phyloP scores from a whole-genome alignment of 2,797 vertebrate genomes.

The Lycodopsis pacificus region DNA sequence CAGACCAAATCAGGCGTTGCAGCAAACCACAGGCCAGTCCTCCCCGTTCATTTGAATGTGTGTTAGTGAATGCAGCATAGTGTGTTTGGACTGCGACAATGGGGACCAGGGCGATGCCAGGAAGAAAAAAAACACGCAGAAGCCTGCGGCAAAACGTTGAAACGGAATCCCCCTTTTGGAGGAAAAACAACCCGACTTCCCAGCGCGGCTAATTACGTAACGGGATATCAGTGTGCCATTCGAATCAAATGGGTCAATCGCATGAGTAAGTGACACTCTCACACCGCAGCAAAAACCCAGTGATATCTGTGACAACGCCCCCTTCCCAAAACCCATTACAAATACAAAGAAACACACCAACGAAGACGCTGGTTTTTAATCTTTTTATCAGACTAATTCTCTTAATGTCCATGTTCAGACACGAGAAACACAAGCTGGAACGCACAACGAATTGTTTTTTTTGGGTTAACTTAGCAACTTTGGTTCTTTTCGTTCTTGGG shows the following conservation, averaged over 20 bases:
- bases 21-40: neutral
- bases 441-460: neutral
- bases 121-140: too few relatives aligned
- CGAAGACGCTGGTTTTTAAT: conserved; percentile 7
- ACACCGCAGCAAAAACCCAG: neutral
- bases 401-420: neutral
- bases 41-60: neutral
- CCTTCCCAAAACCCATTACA: neutral
- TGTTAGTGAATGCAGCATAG: too few relatives aligned
- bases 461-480: neutral
- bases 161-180: too few relatives aligned
- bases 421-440: neutral
- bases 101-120: neutral
- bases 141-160: too few relatives aligned
- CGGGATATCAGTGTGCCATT: neutral
- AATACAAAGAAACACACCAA: neutral
- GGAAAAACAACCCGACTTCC: neutral
- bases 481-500: neutral
- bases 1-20: too few relatives aligned
- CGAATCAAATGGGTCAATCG: neutral
- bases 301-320: neutral
- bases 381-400: neutral
- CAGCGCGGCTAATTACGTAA: neutral
- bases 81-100: neutral
- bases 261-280: neutral